Conservation (phyloP, 2,888 invertebrate species). For the Deroplatys truncata region DNA sequence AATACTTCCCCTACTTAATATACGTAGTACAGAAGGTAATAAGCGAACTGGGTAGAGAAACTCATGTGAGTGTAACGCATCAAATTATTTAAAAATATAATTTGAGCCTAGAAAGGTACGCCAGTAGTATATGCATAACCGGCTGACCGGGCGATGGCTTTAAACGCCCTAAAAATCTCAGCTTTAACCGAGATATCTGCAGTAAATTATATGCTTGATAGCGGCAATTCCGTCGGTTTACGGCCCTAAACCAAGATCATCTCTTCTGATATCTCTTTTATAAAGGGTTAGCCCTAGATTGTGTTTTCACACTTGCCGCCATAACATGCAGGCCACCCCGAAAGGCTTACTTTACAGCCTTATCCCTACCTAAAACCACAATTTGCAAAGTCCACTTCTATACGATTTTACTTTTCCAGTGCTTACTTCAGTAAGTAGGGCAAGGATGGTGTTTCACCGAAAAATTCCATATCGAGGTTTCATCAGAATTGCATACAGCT, state of each 20-base stretch:
- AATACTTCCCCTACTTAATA: too few species aligned
- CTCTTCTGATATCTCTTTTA: neutral
- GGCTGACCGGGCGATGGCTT: neutral
- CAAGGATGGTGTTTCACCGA: too few species aligned
- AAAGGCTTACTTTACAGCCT: neutral
- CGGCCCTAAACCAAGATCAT: neutral
- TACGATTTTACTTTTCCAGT: too few species aligned
- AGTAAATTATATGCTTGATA: neutral
- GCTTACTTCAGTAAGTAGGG: too few species aligned
- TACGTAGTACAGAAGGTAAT: too few species aligned
- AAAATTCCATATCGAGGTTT: too few species aligned
- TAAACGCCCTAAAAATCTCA: neutral
- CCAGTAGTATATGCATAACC: neutral
- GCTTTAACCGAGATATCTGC: neutral
- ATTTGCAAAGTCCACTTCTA: neutral
- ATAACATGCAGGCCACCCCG: neutral
- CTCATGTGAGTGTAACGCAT: too few species aligned
- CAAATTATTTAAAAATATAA: too few species aligned
- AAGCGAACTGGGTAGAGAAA: too few species aligned
- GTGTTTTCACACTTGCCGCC: neutral
- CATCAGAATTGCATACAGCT: too few species aligned
- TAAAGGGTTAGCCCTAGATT: neutral
- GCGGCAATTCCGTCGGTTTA: neutral
- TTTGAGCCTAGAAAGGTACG: neutral
- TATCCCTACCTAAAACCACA: neutral